Evolutionary conservation across 2,888 invertebrate genomes (phyloP).

Genomic region (Oscheius myriophilus): DNA sequence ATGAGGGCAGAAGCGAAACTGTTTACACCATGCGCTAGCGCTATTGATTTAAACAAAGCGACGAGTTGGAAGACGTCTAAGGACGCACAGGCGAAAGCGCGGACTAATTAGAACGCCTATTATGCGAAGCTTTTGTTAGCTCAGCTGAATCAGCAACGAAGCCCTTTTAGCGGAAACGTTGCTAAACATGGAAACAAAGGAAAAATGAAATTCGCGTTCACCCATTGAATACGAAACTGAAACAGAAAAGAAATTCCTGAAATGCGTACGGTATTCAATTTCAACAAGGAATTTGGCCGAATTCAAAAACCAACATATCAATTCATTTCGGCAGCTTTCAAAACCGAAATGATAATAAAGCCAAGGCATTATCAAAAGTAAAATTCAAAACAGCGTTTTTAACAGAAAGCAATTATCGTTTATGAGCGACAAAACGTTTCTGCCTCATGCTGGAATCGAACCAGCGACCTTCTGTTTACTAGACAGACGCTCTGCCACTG

Average conservation of each 20-base stretch:
- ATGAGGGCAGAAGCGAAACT: background rate
- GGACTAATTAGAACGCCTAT: slow-evolving; percentile 18
- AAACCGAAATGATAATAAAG: too few species aligned
- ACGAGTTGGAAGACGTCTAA: background rate
- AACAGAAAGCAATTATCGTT: too few species aligned
- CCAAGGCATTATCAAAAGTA: too few species aligned
- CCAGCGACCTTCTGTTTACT: slow-evolving; percentile 67
- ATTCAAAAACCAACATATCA: too few species aligned
- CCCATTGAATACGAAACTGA: too few species aligned
- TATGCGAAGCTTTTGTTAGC: slow-evolving; percentile 20
- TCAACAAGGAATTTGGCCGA: too few species aligned
- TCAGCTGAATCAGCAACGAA: slow-evolving; percentile 17
- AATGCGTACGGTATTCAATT: too few species aligned
- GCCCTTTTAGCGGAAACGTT: background rate
- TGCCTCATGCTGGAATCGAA: slow-evolving; percentile 65
- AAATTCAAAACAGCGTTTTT: too few species aligned
- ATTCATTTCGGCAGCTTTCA: too few species aligned
- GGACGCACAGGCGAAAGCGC: slow-evolving; percentile 1
- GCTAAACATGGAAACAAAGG: too few species aligned
- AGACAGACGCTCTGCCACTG: slow-evolving; percentile 66
- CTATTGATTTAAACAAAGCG: slow-evolving; percentile 20
- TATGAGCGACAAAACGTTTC: background rate
- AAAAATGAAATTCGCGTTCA: too few species aligned
- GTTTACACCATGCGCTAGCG: slow-evolving; percentile 12
- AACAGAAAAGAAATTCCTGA: too few species aligned